Evolutionary conservation across 2,888 invertebrate genomes (phyloP).

Genomic region (Uloborus plumipes): DNA sequence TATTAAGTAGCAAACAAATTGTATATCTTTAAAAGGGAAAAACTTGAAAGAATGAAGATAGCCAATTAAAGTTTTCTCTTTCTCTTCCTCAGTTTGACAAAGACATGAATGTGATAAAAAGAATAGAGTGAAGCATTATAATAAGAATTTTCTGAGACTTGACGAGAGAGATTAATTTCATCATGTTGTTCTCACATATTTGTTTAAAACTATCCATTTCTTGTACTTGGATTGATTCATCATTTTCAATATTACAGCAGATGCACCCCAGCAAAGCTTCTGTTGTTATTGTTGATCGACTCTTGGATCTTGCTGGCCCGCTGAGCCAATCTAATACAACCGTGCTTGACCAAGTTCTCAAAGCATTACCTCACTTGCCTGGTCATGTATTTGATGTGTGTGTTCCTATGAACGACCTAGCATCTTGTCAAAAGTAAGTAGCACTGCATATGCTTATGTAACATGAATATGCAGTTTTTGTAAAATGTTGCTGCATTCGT

Average conservation of each 20-base stretch:
- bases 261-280: constrained; percentile 70
- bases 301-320: constrained; percentile 78
- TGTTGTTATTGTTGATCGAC: constrained; percentile 76
- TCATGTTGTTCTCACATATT: background rate
- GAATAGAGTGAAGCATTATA: too few relatives aligned
- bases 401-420: constrained; percentile 78
- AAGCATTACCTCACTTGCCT: constrained; percentile 77
- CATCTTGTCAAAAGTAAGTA: constrained; percentile 44
- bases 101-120: too few relatives aligned
- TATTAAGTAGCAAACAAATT: too few relatives aligned
- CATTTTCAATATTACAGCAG: constrained; percentile 68
- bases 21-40: too few relatives aligned
- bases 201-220: background rate
- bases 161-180: background rate
- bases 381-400: constrained; percentile 78
- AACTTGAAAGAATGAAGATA: too few relatives aligned
- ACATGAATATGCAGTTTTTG: too few relatives aligned
- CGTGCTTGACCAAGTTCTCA: constrained; percentile 77
- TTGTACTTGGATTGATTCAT: too few relatives aligned
- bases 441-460: too few relatives aligned
- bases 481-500: too few relatives aligned
- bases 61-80: too few relatives aligned
- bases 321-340: constrained; percentile 78
- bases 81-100: too few relatives aligned
- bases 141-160: too few relatives aligned